Percentiles rank a stretch among this genome's conserved stretches.
These are phyloP conservation scores for Acleris literana DNA, from an alignment of 2,888 invertebrate genomes.

Conservation along the genomic window DNA sequence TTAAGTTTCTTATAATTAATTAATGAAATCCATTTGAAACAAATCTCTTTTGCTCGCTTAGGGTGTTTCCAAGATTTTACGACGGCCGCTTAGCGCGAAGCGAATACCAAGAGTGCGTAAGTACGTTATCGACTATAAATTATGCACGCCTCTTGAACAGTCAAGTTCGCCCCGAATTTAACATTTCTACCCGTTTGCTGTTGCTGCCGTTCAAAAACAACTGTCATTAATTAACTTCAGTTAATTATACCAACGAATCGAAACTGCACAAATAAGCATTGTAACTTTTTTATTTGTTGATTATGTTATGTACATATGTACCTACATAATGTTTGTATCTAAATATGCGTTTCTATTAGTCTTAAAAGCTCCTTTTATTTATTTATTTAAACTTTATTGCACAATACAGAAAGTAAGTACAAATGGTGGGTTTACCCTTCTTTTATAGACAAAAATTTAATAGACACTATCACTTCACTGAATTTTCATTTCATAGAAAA, in stretches of 20 bases:
- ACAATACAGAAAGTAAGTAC: too few relatives aligned
- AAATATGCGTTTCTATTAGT: too few relatives aligned
- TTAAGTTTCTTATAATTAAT: constrained; percentile 33
- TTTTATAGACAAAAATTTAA: too few relatives aligned
- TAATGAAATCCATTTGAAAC: constrained; percentile 26
- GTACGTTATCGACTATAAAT: constrained; percentile 57
- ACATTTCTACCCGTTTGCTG: constrained; percentile 38
- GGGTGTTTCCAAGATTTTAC: constrained; percentile 57
- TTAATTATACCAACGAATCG: constrained; percentile 29
- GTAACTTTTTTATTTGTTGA: too few relatives aligned
- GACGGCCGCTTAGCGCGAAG: constrained; percentile 49
- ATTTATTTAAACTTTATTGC: too few relatives aligned
- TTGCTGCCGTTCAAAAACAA: constrained; percentile 46
- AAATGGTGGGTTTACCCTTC: too few relatives aligned
- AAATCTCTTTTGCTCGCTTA: constrained; percentile 39
- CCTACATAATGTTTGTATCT: too few relatives aligned
- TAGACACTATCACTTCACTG: too few relatives aligned
- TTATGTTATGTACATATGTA: too few relatives aligned
- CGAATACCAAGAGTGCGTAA: constrained; percentile 53
- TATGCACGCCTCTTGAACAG: constrained; percentile 54
- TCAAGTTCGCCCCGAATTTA: constrained; percentile 48
- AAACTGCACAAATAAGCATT: neutral
- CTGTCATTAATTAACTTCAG: constrained; percentile 47
- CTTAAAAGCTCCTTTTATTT: too few relatives aligned
- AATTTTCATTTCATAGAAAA: too few relatives aligned